Percentiles rank a stretch among this genome's conserved stretches.
These are phyloP conservation scores for Lanius ludovicianus DNA, from an alignment of 2,113 vertebrate genomes.

Conservation along the genomic window DNA sequence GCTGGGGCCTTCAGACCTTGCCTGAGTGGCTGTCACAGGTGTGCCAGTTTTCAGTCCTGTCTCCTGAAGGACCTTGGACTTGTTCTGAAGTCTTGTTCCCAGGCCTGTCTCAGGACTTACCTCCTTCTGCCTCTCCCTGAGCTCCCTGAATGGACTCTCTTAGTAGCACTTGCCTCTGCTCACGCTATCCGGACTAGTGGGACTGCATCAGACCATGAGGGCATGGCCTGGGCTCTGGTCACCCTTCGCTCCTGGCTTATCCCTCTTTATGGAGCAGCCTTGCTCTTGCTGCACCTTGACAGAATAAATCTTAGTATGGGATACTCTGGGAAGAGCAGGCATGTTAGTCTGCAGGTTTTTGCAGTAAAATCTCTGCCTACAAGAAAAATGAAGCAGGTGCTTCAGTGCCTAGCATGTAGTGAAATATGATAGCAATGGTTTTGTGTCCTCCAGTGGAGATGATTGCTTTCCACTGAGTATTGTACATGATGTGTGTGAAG, in stretches of 20 bases:
- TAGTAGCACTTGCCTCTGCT: not conserved
- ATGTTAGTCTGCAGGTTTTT: not conserved
- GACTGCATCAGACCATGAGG: not conserved
- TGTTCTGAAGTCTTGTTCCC: not conserved
- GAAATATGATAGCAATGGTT: not conserved
- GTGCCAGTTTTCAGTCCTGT: not conserved
- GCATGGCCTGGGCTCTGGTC: not conserved
- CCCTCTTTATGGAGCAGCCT: not conserved
- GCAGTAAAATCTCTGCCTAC: not conserved
- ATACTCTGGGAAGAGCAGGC: not conserved
- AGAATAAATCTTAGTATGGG: not conserved
- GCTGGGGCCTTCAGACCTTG: not conserved
- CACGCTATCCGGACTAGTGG: not conserved
- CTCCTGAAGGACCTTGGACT: not conserved
- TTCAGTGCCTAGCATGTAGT: not conserved
- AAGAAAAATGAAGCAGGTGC: not conserved
- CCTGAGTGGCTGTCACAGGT: not conserved
- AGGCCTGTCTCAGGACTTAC: not conserved
- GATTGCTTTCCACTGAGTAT: not conserved
- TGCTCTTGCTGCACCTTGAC: not conserved
- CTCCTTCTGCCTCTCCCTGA: not conserved
- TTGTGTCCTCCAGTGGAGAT: not conserved
- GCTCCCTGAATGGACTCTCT: not conserved
- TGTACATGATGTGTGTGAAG: not conserved
- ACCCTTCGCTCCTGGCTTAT: not conserved